Base-by-base conservation (phyloP, 30 jellyfish, hydroid and myxozoan species). In the Aurelia aurita complex sp. Pacific region DNA sequence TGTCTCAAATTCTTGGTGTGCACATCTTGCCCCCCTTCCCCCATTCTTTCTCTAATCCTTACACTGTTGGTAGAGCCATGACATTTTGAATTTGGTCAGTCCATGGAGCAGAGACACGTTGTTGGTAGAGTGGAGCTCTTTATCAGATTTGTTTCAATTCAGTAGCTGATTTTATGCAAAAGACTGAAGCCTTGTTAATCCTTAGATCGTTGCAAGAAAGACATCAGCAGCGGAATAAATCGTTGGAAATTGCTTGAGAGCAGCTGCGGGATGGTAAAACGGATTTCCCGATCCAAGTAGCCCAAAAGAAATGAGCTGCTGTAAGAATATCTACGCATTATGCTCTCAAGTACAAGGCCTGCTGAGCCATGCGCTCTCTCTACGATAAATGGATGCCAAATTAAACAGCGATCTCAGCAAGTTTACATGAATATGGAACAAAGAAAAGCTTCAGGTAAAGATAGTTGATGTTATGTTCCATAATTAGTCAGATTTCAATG, bases 241-340 rank as follows among this genome's bases (percentile, higher is more conserved):
- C 75, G 32, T 53, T 76, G 76, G 29, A 71, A 82, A 68, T 65
- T 82, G 70, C 16, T 16, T 12, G 57, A n/a, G 82, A 82, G 74
- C 91, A 82, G 80, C 91, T 82, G 91, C 85, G 79, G 73, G 62
- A 70, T 72, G 80, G 38, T 50, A 70, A 71, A 73, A 59, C 85
- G 73, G 80, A 59, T 52, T 60, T 68, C 57, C 57, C 57, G 57
- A 46, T 46, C 57, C 57, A 46, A 46, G 57, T 46, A 46, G 57
- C 57, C 76, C 54, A 60, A 63, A 40, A 82, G 91, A 82, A 55
- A 82, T 82, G 91, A 82, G 75, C 84, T 77, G 87, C 67, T 59
- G 87, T 32, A 46, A 46, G 57, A 60, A 77, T 53, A 23, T 15
- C 38, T 46, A 46, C 57, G 57, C 87, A 77, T 77, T 77, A 77